Evolutionary conservation across 2,888 invertebrate species (phyloP).

Genomic region (Carabus problematicus): DNA sequence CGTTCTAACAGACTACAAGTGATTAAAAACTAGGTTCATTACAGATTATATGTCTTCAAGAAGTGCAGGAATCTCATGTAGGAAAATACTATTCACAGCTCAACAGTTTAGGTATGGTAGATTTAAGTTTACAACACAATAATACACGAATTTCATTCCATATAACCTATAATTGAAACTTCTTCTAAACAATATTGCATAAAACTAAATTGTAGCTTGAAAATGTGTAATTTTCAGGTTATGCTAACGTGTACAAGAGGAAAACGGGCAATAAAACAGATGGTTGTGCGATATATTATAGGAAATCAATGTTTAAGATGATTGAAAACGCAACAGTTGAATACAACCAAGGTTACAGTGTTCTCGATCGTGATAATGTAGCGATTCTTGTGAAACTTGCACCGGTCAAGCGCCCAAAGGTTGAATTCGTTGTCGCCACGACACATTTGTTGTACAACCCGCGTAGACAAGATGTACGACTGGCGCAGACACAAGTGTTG

Average conservation of each 20-base stretch:
- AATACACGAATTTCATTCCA: neutral
- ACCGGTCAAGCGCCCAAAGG: conserved; percentile 61
- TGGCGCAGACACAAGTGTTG: conserved; percentile 86
- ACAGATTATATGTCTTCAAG: conserved; percentile 87
- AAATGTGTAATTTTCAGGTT: conserved; percentile 69
- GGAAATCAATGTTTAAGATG: conserved; percentile 70
- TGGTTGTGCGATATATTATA: conserved; percentile 91
- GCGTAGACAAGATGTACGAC: conserved; percentile 82
- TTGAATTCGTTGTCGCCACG: conserved; percentile 81
- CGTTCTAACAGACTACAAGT: neutral
- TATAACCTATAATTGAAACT: conserved; percentile 6
- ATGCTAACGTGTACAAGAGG: conserved; percentile 79
- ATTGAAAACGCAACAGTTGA: conserved; percentile 74
- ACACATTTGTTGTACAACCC: conserved; percentile 96
- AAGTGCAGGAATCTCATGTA: conserved; percentile 83
- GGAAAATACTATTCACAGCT: conserved; percentile 63
- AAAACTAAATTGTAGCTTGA: no score
- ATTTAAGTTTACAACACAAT: neutral
- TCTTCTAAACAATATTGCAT: conserved; percentile 27
- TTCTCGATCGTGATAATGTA: conserved; percentile 87
- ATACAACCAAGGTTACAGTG: conserved; percentile 66
- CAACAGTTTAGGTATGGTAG: conserved; percentile 55
- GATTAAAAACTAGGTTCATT: conserved; percentile 49
- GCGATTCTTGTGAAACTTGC: conserved; percentile 80
- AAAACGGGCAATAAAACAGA: conserved; percentile 82